A percentile compares a stretch with the other conserved stretches of the same genome.
These are phyloP conservation scores for Amblyopsis rosae DNA, from an alignment of 2,113 vertebrate genomes.

Conservation along the genomic window DNA sequence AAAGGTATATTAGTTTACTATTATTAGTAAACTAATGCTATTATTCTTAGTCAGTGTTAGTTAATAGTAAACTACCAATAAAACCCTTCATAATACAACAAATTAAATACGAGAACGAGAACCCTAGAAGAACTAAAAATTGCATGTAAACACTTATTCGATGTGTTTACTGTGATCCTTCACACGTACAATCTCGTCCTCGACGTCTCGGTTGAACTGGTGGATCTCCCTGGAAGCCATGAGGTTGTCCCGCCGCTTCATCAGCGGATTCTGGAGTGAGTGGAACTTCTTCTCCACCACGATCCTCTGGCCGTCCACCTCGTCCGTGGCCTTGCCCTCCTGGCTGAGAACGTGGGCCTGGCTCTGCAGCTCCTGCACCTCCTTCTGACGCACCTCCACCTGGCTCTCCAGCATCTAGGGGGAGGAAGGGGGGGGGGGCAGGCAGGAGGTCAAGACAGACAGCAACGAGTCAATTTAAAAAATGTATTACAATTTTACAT, in stretches of 20 bases:
- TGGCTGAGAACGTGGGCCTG: constrained; percentile 86
- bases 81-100: too few relatives aligned
- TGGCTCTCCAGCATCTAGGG: constrained; percentile 91
- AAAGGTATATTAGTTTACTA: too few relatives aligned
- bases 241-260: constrained; percentile 86
- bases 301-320: constrained; percentile 89
- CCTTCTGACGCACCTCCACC: constrained; percentile 94
- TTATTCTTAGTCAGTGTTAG: too few relatives aligned
- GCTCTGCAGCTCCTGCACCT: constrained; percentile 84
- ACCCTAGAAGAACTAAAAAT: too few relatives aligned
- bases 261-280: constrained; percentile 85
- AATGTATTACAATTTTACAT: too few relatives aligned
- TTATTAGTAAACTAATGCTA: too few relatives aligned
- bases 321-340: constrained; percentile 92
- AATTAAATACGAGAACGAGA: too few relatives aligned
- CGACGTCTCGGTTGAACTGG: constrained; percentile 93
- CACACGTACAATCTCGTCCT: constrained; percentile 91
- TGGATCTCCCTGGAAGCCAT: constrained; percentile 94
- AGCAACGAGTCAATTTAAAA: not conserved
- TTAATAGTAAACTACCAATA: too few relatives aligned
- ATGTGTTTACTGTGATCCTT: not conserved
- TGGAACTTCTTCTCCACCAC: constrained; percentile 90
- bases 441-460: not conserved
- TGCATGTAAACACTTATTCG: too few relatives aligned
- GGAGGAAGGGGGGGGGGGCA: too few relatives aligned